Evolutionary conservation across 2,888 invertebrate species (phyloP).

Genomic region (Ditylenchus weischeri): DNA sequence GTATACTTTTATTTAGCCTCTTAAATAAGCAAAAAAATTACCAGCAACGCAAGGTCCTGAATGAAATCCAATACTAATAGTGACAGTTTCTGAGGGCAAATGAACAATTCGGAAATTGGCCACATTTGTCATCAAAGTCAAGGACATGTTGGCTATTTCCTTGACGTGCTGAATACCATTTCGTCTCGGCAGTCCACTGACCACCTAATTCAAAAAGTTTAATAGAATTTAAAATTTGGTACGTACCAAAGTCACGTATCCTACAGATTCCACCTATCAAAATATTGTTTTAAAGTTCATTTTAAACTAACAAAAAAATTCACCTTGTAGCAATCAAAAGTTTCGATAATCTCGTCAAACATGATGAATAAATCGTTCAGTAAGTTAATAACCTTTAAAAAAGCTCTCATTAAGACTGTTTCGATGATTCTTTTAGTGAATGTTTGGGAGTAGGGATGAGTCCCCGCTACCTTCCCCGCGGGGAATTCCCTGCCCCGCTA

Average conservation of each 20-base stretch:
- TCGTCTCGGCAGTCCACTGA: conserved; percentile 43
- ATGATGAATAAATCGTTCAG: conserved; percentile 54
- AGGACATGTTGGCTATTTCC: conserved; percentile 47
- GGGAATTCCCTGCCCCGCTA: too few relatives aligned
- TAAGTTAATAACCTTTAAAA: conserved; percentile 38
- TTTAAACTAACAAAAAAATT: conserved; percentile 18
- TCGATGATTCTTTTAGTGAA: too few relatives aligned
- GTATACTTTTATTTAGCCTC: too few relatives aligned
- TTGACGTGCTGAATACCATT: conserved; percentile 49
- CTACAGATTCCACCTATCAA: not conserved
- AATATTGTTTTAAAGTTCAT: too few relatives aligned
- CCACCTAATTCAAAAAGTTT: conserved; percentile 25
- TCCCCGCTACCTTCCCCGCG: too few relatives aligned
- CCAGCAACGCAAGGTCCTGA: conserved; percentile 32
- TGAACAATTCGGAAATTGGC: conserved; percentile 41
- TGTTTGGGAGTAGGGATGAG: too few relatives aligned
- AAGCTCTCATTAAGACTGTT: too few relatives aligned
- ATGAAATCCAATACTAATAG: conserved; percentile 50
- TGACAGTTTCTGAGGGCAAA: conserved; percentile 47
- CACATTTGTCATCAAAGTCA: conserved; percentile 39
- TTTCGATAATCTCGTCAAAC: conserved; percentile 54
- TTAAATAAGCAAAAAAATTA: not conserved
- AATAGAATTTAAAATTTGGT: not conserved
- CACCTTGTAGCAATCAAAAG: conserved; percentile 56
- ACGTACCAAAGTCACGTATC: conserved; percentile 2